Evolutionary conservation across 2,888 invertebrate genomes (phyloP).

Genomic region (Eilema depressum): DNA sequence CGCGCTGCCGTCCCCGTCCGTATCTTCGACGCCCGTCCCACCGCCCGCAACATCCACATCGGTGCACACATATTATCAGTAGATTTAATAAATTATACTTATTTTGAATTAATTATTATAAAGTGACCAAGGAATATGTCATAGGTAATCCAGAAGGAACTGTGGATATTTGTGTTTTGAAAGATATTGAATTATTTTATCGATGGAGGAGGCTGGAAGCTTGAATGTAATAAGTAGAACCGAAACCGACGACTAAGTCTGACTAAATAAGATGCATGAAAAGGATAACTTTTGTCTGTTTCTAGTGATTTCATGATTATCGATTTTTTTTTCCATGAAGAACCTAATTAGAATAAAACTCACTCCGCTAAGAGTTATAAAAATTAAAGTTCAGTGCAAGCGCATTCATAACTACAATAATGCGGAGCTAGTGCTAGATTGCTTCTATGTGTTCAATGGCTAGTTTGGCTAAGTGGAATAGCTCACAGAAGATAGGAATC

Average conservation of each 20-base stretch:
- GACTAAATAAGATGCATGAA: neutral
- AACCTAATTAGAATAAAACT: neutral
- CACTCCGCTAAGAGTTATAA: too few relatives aligned
- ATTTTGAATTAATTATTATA: neutral
- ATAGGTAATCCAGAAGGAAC: neutral
- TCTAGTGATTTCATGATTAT: neutral
- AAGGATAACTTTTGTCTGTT: neutral
- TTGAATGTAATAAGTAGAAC: neutral
- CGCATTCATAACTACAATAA: neutral
- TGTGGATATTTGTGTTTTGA: neutral
- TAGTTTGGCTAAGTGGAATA: neutral
- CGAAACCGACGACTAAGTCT: neutral
- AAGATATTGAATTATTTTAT: neutral
- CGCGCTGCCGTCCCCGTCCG: constrained; percentile 77
- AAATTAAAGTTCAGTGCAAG: neutral
- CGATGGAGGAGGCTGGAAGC: neutral
- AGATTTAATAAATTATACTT: constrained; percentile 11
- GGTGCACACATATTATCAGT: constrained; percentile 74
- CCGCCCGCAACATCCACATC: constrained; percentile 72
- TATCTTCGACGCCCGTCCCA: constrained; percentile 74
- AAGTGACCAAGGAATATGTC: neutral
- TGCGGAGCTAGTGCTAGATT: neutral
- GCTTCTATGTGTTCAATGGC: neutral
- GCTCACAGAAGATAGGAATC: neutral
- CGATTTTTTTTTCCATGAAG: neutral